Evolutionary conservation across 2,113 vertebrate genomes (phyloP), one percentile per base, ranked within the genome.

Genomic region (Smithornis capensis): DNA sequence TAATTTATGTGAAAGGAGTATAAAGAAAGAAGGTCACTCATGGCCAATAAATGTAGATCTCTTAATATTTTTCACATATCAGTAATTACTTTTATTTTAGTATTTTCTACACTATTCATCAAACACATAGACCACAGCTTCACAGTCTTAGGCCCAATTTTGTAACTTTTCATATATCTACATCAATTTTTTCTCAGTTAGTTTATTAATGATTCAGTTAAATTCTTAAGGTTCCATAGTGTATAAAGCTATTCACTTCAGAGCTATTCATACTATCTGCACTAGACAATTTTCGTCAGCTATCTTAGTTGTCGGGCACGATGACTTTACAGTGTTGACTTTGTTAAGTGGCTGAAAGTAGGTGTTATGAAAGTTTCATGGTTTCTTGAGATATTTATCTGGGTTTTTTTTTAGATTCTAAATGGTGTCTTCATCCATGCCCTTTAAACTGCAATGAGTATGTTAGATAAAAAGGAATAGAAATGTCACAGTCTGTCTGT

Each of bases 141-240:
- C 14, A 19, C 10, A 71, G 7, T 63, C 9, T 75, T 85, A 50
- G 23, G 9, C 27, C 4, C 14, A 55, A 27, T 89, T 74, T 86
- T 45, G 8, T 57, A 67, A 63, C 16, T 81, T 71, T 84, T 69
- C 12, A 7, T 10, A 11, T 50, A 45, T 14, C 47, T 63, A 33
- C 37, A 31, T 73, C 47, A 38, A 40, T 53, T 76, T 80, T 22
- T 69, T 53, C 27, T 55, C 19, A 47, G 21, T 71, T 87, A n/a
- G 25, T 81, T 84, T 38, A n/a, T 87, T 47, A 92, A 67, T 63
- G 71, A 56, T 50, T 87, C 53, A 63, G 27, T 75, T 80, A 38
- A 87, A 60, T 76, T 90, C 16, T 70, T 29, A 77, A 73, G 5
- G 27, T 68, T 94, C 60, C 29, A 11, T 76, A 38, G 23, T 3